phyloP scores from a whole-genome alignment of 2,113 vertebrate species.

The Patagioenas fasciata region DNA sequence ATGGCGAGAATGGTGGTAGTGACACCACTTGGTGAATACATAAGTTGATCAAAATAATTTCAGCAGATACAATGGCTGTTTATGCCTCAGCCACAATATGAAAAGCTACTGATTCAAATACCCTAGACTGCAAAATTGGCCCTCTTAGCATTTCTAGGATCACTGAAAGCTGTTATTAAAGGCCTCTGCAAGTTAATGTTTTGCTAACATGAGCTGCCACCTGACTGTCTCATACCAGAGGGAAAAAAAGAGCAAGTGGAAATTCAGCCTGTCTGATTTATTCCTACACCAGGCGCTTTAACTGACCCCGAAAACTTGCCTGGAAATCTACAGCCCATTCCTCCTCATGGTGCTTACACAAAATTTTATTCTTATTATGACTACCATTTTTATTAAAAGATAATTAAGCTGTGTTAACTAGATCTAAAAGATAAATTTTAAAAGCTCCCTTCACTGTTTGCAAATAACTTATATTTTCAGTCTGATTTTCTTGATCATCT shows the following conservation, averaged over 20 bases:
- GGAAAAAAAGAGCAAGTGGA: background rate
- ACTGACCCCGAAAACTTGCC: background rate
- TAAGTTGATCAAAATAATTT: slow-evolving; percentile 63
- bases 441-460: background rate
- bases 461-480: background rate
- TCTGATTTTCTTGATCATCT: background rate
- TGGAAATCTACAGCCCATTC: background rate
- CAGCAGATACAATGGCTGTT: slow-evolving; percentile 45
- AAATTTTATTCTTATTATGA: background rate
- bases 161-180: slow-evolving; percentile 41
- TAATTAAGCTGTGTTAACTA: background rate
- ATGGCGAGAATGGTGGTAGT: slow-evolving; percentile 21
- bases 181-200: slow-evolving; percentile 15
- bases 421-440: background rate
- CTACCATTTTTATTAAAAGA: background rate
- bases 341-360: background rate
- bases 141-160: slow-evolving; percentile 19
- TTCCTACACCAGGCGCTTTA: background rate
- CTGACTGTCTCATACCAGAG: background rate
- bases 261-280: background rate
- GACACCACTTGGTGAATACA: slow-evolving; percentile 56
- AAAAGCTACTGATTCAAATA: slow-evolving; percentile 56
- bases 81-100: slow-evolving; percentile 9
- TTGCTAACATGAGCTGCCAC: slow-evolving; percentile 6
- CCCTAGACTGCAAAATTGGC: slow-evolving; percentile 37